These are phyloP conservation scores for Uropetala carovei DNA, from an alignment of 2,888 invertebrate species.

Conservation along the genomic window DNA sequence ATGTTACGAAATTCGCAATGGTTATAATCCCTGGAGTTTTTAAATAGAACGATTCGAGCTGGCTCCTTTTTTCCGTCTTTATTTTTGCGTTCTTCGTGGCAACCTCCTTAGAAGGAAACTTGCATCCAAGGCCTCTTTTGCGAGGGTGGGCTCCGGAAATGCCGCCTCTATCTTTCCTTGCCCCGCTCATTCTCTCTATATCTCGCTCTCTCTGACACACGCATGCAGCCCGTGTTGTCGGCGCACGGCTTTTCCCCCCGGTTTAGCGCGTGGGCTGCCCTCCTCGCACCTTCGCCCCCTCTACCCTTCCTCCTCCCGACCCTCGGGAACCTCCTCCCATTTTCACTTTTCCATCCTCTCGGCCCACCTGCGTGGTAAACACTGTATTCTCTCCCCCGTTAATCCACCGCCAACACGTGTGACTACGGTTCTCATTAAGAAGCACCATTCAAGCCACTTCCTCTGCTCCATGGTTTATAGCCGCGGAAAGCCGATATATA, in stretches of 20 bases:
- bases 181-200: not conserved
- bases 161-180: not conserved
- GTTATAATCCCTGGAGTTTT: too few relatives aligned
- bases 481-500: not conserved
- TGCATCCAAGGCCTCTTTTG: not conserved
- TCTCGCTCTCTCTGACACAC: not conserved
- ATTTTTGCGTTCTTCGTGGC: not conserved
- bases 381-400: not conserved
- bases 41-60: not conserved
- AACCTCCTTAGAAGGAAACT: not conserved
- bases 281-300: not conserved
- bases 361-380: too few relatives aligned
- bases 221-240: not conserved
- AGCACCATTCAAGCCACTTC: not conserved
- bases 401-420: not conserved
- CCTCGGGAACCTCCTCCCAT: not conserved
- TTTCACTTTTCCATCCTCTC: not conserved
- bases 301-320: not conserved
- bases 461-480: not conserved
- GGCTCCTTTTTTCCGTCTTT: not conserved
- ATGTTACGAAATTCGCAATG: too few relatives aligned
- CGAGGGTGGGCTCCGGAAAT: conserved; percentile 11
- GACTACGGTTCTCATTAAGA: conserved; percentile 9
- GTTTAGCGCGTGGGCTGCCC: not conserved
- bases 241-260: not conserved